phyloP scores from a whole-genome alignment of 2,113 vertebrate genomes.

The Anguilla rostrata region DNA sequence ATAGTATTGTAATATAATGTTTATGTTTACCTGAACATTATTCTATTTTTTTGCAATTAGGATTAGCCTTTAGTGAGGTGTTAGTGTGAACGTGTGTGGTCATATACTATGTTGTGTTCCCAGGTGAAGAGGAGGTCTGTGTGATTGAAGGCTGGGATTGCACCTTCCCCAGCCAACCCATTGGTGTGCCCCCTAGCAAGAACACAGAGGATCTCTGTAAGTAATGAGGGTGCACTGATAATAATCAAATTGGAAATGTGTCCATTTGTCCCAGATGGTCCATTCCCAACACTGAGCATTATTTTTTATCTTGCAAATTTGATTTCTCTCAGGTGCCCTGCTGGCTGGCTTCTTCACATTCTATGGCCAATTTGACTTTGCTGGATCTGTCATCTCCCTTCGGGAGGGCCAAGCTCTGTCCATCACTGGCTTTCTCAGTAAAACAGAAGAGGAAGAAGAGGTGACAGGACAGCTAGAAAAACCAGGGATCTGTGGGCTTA shows the following conservation, averaged over 20 bases:
- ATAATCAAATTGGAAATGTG: not conserved
- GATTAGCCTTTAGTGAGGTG: not conserved
- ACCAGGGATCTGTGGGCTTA: slow-evolving; percentile 14
- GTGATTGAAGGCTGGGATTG: slow-evolving; percentile 86
- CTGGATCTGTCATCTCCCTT: slow-evolving; percentile 72
- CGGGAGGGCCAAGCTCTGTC: slow-evolving; percentile 69
- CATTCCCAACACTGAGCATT: not conserved
- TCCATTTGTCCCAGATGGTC: not conserved
- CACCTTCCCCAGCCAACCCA: slow-evolving; percentile 78
- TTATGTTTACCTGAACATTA: not conserved
- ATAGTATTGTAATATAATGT: not conserved
- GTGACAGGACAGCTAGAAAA: slow-evolving; percentile 4
- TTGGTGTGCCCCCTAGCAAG: slow-evolving; percentile 69
- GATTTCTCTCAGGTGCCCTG: slow-evolving; percentile 66
- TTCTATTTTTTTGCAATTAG: not conserved
- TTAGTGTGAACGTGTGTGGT: not conserved
- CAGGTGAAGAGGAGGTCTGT: slow-evolving; percentile 78
- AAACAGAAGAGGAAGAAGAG: slow-evolving; percentile 29
- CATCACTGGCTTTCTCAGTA: slow-evolving; percentile 57
- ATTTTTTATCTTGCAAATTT: not conserved
- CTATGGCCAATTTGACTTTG: slow-evolving; percentile 78
- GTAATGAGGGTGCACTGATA: slow-evolving; percentile 42
- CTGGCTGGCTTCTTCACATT: slow-evolving; percentile 82
- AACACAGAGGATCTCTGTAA: slow-evolving; percentile 81
- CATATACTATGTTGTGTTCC: not conserved